Evolutionary conservation across 2,113 vertebrate species (phyloP).

Genomic region (Pachypanchax playfairii): DNA sequence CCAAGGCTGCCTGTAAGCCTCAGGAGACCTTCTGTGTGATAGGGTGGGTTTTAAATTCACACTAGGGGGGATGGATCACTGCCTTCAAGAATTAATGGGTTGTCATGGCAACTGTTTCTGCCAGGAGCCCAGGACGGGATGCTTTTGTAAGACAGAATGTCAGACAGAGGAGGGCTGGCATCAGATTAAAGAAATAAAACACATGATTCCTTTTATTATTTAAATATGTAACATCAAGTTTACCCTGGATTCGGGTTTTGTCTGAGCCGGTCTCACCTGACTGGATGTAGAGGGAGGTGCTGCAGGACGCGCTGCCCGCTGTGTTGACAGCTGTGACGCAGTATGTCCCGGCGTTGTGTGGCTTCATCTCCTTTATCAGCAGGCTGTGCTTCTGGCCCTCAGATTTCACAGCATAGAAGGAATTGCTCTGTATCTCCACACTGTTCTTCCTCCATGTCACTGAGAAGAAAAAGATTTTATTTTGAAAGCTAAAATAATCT

Average conservation of each 20-base stretch:
- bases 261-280: slow-evolving; percentile 76
- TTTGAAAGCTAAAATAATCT: slow-evolving; percentile 1
- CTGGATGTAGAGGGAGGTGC: slow-evolving; percentile 81
- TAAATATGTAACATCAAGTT: neutral
- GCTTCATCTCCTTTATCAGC: slow-evolving; percentile 80
- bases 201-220: too few relatives aligned
- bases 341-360: slow-evolving; percentile 82
- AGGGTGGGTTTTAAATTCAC: slow-evolving; percentile 28
- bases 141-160: slow-evolving; percentile 61
- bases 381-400: slow-evolving; percentile 86
- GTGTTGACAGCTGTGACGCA: slow-evolving; percentile 82
- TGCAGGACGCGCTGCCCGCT: slow-evolving; percentile 83
- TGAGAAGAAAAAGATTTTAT: slow-evolving; percentile 34
- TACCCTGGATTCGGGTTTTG: neutral
- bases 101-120: slow-evolving; percentile 62
- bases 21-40: slow-evolving; percentile 45
- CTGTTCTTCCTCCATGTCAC: slow-evolving; percentile 89
- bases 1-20: slow-evolving; percentile 29
- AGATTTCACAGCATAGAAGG: slow-evolving; percentile 75
- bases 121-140: slow-evolving; percentile 42
- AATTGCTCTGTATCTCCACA: slow-evolving; percentile 70
- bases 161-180: slow-evolving; percentile 55
- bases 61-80: slow-evolving; percentile 9
- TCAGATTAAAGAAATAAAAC: slow-evolving; percentile 30
- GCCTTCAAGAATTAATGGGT: slow-evolving; percentile 68